Evolutionary conservation across 2,888 invertebrate genomes (phyloP).

Genomic region (Pasiphila rectangulata): DNA sequence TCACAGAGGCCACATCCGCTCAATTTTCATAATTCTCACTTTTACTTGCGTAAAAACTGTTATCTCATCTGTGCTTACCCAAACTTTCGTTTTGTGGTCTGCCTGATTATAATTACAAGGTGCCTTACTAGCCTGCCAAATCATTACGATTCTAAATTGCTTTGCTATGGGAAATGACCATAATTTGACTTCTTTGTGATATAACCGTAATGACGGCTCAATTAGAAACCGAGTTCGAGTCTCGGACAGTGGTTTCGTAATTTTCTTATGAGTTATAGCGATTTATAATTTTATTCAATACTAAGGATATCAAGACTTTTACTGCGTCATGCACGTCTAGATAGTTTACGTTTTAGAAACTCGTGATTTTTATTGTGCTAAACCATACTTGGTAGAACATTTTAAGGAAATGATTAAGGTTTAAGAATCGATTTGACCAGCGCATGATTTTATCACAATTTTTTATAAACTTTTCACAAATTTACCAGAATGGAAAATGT

Average conservation of each 20-base stretch:
- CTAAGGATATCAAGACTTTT: no score
- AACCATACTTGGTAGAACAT: no score
- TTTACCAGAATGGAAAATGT: no score
- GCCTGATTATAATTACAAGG: conserved; percentile 39
- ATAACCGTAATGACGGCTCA: conserved; percentile 30
- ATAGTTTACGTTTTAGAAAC: no score
- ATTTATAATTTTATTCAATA: no score
- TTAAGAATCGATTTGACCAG: no score
- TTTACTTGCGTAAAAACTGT: conserved; percentile 23
- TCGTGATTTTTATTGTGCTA: no score
- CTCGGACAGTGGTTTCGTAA: conserved; percentile 7
- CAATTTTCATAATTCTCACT: conserved; percentile 20
- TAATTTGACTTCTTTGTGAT: conserved; percentile 29
- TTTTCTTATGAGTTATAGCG: background rate
- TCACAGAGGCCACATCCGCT: conserved; percentile 12
- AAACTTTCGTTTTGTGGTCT: conserved; percentile 53
- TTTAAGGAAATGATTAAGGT: no score
- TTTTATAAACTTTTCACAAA: no score
- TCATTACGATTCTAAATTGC: conserved; percentile 19
- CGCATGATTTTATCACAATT: no score
- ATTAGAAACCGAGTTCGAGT: conserved; percentile 29
- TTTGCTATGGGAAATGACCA: conserved; percentile 26
- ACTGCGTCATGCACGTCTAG: no score
- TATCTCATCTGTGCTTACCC: conserved; percentile 62
- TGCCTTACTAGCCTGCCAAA: conserved; percentile 35